Evolutionary conservation across 2,113 vertebrate species (phyloP).

Genomic region (Azemiops feae): DNA sequence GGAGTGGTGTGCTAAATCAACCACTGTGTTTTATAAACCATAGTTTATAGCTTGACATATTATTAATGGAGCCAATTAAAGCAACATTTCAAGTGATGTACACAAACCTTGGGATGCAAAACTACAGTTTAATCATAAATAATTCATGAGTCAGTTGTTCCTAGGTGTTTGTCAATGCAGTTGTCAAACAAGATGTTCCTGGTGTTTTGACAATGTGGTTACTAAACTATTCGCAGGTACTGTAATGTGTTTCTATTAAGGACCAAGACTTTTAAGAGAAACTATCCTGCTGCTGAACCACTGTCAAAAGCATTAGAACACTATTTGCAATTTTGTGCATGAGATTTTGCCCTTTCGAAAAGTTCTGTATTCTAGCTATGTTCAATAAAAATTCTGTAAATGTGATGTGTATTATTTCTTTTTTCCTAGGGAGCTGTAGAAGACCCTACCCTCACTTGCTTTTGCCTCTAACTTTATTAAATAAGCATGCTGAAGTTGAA

Average conservation of each 20-base stretch:
- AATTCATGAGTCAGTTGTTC: background rate
- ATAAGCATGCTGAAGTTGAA: background rate
- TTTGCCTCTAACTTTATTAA: background rate
- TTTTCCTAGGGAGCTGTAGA: background rate
- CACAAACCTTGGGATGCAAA: background rate
- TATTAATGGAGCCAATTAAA: background rate
- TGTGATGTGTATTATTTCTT: background rate
- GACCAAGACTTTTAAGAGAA: background rate
- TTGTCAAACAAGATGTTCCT: background rate
- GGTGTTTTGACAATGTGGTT: background rate
- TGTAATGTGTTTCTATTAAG: background rate
- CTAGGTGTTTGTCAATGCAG: background rate
- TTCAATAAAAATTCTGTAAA: background rate
- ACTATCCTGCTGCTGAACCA: background rate
- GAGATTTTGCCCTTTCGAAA: background rate
- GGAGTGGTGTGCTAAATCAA: background rate
- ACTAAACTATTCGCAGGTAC: background rate
- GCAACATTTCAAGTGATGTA: background rate
- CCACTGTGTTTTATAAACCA: background rate
- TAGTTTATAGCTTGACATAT: background rate
- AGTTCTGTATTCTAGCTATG: background rate
- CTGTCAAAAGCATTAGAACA: background rate
- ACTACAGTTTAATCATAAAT: background rate
- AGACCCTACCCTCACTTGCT: background rate
- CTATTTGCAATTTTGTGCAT: background rate